Evolutionary conservation across 2,113 vertebrate genomes (phyloP).

Genomic region (Micromys minutus): DNA sequence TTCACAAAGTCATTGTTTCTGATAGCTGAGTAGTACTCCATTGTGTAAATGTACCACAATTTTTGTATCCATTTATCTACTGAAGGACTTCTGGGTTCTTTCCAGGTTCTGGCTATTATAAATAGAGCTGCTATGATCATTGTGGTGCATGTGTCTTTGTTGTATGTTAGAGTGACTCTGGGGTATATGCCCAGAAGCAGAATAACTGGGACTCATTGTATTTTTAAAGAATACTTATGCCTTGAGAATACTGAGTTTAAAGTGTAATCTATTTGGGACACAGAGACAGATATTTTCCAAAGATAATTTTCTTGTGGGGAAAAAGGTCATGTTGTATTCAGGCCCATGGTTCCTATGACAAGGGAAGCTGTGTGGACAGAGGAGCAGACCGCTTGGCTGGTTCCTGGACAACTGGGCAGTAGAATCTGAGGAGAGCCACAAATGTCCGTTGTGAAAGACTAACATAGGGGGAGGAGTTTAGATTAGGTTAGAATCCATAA

Average conservation of each 20-base stretch:
- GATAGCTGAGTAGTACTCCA: too few relatives aligned
- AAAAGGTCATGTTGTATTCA: neutral
- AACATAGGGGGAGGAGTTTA: neutral
- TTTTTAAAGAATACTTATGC: neutral
- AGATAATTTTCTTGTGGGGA: neutral
- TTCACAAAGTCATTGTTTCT: too few relatives aligned
- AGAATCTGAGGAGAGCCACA: too few relatives aligned
- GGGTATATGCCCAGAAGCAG: too few relatives aligned
- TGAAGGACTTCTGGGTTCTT: too few relatives aligned
- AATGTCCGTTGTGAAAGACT: neutral
- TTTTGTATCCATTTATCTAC: too few relatives aligned
- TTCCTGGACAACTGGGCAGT: neutral
- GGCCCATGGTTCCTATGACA: neutral
- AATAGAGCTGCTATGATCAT: too few relatives aligned
- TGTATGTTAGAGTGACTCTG: too few relatives aligned
- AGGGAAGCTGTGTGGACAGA: neutral
- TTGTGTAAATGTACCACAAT: too few relatives aligned
- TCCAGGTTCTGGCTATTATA: too few relatives aligned
- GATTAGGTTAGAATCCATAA: neutral
- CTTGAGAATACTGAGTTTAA: neutral
- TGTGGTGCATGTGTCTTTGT: too few relatives aligned
- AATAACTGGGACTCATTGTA: too few relatives aligned
- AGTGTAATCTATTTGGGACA: neutral
- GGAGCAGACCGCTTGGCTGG: neutral
- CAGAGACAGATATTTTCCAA: neutral